Base-by-base conservation (phyloP, 2,888 invertebrate species). In the Pseudanteris insignis region DNA sequence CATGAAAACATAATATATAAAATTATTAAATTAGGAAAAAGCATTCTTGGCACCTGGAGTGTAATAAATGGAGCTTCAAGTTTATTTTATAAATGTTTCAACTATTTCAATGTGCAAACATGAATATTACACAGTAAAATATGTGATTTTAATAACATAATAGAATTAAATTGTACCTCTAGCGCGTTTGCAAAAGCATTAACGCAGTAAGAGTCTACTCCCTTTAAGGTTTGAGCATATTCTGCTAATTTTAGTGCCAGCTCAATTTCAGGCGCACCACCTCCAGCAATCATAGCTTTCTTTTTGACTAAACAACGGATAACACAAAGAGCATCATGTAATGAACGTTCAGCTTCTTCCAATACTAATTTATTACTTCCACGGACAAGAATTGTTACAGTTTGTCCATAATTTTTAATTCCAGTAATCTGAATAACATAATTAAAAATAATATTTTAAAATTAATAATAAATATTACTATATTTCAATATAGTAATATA, bases 261-360 rank as follows among this genome's bases (percentile, higher is more conserved):
- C 78, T 97, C 96, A 63, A 94, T 96, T 84, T 99, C 99, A 2
- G 98, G 96, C 8, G 97, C 96, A 33, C 98, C 99, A 37, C 98
- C 99, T 59, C 99, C 99, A 44, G 96, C 91, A 79, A 97, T 89
- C 69, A 96, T 83, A 32, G 94, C 94, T 58, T 89, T 89, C 65
- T 96, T 91, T 71, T 96, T 94, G 2, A 99, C 97, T 70, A 99
- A 86, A 81, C 99, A 99, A 67, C 99, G 89, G 75, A 99, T 92
- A 38, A 94, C 96, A 51, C 92, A 92, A 6, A 93, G 82, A 2
- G 92, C 92, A 78, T 93, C 92, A 74, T 92, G 92, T 9, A 92
- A 81, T 8, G 92, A 92, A 66, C 92, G 83, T 21, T 88, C 91
- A 24, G 92, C 92, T 81, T 92, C 86, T 71, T 90, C 91, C 46